Percentiles rank a stretch among this genome's conserved stretches.
phyloP scores from a whole-genome alignment of 2,797 vertebrate species.

The Natrix natrix region DNA sequence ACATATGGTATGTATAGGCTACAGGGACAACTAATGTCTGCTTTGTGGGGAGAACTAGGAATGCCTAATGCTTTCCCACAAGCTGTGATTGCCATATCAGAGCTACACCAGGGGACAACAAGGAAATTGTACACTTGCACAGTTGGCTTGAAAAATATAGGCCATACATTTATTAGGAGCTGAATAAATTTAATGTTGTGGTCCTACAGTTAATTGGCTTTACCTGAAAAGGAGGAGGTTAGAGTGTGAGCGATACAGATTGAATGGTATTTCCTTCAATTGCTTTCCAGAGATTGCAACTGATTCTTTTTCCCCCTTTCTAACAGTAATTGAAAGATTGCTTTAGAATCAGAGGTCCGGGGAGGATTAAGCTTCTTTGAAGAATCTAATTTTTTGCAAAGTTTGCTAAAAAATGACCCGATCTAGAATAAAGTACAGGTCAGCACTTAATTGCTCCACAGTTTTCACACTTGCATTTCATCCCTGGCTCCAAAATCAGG shows the following conservation, averaged over 20 bases:
- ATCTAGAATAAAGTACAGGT: not conserved
- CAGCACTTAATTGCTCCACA: not conserved
- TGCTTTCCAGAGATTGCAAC: not conserved
- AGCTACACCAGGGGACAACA: not conserved
- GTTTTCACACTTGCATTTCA: not conserved
- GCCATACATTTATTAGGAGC: not conserved
- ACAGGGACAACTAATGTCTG: slow-evolving; percentile 28
- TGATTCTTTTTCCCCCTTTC: not conserved
- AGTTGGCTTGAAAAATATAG: not conserved
- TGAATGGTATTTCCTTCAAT: not conserved
- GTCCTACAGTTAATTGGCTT: not conserved
- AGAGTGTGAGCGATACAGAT: not conserved
- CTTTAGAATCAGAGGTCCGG: not conserved
- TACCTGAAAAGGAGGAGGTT: not conserved
- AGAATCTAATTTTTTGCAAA: not conserved
- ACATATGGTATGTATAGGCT: not conserved
- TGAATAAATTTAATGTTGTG: not conserved
- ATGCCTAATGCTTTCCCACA: not conserved
- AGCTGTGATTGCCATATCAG: slow-evolving; percentile 1
- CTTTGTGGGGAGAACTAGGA: slow-evolving; percentile 8
- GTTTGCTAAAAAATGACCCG: not conserved
- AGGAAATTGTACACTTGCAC: not conserved
- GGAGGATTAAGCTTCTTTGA: not conserved
- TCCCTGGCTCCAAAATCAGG: not conserved
- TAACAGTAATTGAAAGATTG: not conserved